Base-by-base conservation (phyloP, 1,140 invertebrate species). In the Halotydeus destructor region DNA sequence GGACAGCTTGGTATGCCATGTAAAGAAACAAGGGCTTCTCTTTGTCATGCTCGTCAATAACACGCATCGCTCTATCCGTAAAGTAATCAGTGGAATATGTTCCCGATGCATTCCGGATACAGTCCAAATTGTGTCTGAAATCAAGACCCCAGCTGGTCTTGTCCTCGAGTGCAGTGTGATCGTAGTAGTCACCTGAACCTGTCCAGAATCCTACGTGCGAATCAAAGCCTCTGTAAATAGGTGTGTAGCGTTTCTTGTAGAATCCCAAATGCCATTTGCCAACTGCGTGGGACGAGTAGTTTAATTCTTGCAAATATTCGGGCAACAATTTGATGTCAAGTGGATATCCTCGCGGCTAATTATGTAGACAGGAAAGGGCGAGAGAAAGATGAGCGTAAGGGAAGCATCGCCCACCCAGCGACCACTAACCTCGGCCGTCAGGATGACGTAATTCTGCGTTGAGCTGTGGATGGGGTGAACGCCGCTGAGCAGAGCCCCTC, bases 1-100 rank as follows among this genome's bases (percentile, higher is more conserved):
- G 43, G 19, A 18, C 14, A 23, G 21, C 27, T 21, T 45, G 21
- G 37, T 45, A 44, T 9, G 43, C 36, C 43, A 45, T 28, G 24
- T 45, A 45, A 4, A 45, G 23, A 34, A 45, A 45, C 12, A 45
- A 19, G 4, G 43, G 43, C 43, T 46, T 16, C 5, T 60, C 63
- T 0, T 51, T 49, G 47, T 81, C 70, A 55, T 86, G 80, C 0
- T 60, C 52, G 1, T 67, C 50, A 41, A 86, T 82, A 1, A 72
- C 65, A 44, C 62, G 60, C 0, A 78, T 64, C 3, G 80, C 72
- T 59, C 80, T 74, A 1, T 69, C 57, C 0, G 81, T 78, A 51
- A 82, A 82, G 2, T 86, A 51, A 44, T 83, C 76, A 1, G 83
- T 88, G 1, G 76, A 75, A 54, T 84, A 85, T 54, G 75, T 59